Base-by-base conservation (phyloP, 2,113 vertebrate genomes). In the Xyrauchen texanus region DNA sequence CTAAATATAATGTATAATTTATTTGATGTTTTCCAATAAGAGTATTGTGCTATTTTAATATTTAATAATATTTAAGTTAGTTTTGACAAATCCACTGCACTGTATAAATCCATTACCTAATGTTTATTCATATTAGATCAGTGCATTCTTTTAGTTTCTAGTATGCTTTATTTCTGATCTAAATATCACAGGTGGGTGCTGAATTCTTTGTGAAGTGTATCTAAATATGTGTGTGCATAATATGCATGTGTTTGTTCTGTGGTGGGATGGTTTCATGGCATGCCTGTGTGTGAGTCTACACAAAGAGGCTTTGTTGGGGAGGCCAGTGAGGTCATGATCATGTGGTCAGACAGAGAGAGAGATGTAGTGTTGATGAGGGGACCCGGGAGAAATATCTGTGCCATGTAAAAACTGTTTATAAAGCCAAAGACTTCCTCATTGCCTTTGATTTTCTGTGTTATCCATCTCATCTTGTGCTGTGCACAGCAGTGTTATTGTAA, bases 241-340 rank as follows among this genome's bases (percentile, higher is more conserved):
- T 12, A 52, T 68, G 63, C 8, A 52, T 68, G 63, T 63, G 61
- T 62, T 62, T 74, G 68, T 34, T 76, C 45, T 61, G 52, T 71
- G 49, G 49, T 77, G 72, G 79, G 79, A 60, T 51, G 75, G 70
- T 66, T 61, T 69, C 68, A 55, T 62, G 52, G 34, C 63, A 82
- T 21, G 44, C 57, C 67, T 63, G 12, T 68, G 63, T 76, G 70
- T 62, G 70, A 67, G 66, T 61, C 49, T 16, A 45, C 49, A 86
- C 73, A 85, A 83, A 83, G 83, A 74, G 49, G 34, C 69, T 70
- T 77, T 85, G 81, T 86, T 78, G 55, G 53, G 15, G 55, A 65
- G 71, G 62, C 52, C 64, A 15, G 49, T 58, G 44, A 81, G 81
- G 81, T 83, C 79, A 75, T 52, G 68, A 72, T 80, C 81, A 83